Percentiles rank a stretch among this genome's conserved stretches.
Evolutionary conservation across 2,888 invertebrate genomes (phyloP).

Genomic region (Protophormia terraenovae): DNA sequence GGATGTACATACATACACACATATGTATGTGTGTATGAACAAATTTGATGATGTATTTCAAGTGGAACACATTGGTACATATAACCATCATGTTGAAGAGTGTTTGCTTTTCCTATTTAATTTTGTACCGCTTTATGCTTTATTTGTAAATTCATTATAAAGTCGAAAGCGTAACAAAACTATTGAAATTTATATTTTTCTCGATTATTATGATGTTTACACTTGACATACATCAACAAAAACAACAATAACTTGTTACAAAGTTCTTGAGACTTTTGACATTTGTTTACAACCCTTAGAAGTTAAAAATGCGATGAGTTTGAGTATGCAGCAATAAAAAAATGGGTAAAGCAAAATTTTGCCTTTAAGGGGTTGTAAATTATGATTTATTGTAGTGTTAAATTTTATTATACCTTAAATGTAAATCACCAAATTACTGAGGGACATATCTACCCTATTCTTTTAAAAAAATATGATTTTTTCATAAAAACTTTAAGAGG

Average conservation of each 20-base stretch:
- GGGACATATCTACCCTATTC: constrained; percentile 5
- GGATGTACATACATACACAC: too few relatives aligned
- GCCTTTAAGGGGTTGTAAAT: constrained; percentile 41
- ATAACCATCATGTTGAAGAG: neutral
- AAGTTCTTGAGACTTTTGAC: constrained; percentile 61
- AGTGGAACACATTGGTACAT: constrained; percentile 40
- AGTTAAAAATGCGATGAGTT: neutral
- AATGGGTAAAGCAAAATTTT: constrained; percentile 4
- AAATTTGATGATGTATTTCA: constrained; percentile 27
- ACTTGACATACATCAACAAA: constrained; percentile 53
- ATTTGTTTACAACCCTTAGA: constrained; percentile 55
- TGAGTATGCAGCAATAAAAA: constrained; percentile 1
- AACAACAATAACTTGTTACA: constrained; percentile 47
- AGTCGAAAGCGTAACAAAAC: constrained; percentile 58
- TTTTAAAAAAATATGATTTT: too few relatives aligned
- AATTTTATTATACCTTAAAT: constrained; percentile 34
- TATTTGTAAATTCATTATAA: constrained; percentile 54
- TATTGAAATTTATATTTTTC: constrained; percentile 48
- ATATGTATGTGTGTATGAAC: neutral
- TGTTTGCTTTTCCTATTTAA: constrained; percentile 38
- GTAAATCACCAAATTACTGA: constrained; percentile 7
- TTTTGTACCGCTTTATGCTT: constrained; percentile 56
- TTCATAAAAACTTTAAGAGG: too few relatives aligned
- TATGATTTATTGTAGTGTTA: constrained; percentile 48
- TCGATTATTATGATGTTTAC: constrained; percentile 52